Base-by-base conservation (phyloP, 2,888 invertebrate species). In the Glaucopsyche alexis region DNA sequence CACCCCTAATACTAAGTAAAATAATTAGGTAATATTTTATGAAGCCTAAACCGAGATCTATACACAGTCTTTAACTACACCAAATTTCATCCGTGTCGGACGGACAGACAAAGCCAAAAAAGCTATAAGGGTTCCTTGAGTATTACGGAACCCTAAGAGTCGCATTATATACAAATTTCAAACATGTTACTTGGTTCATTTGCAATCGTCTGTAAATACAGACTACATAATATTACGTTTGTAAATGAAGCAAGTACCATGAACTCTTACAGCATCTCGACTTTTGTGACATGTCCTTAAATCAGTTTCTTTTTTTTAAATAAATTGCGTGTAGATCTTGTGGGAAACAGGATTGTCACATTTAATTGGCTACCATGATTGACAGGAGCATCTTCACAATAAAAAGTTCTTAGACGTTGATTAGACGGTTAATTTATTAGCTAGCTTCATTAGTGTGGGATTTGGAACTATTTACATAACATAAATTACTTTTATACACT, bases 331-430 rank as follows among this genome's bases (percentile, higher is more conserved):
- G 69, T 47, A 29, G 11, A 49, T 67, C 69, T 49, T 69, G 47
- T 69, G 69, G 69, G 69, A 69, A 19, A 47, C 69, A 29, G 69
- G 69, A 49, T 49, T 47, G 69, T 49, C 69, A 69, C 47, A 4
- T 69, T 69, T 69, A 69, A 69, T 69, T 69, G 69, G 69, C 69
- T 42, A 13, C 49, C 47, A 69, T 69, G 69, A 69, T 49, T 69
- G 69, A 69, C 69, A 49, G 67, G 47, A 19, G 69, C 69, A n/a
- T 66, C 83, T 85, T 85, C 84, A 49, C 69, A 69, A 69, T 69
- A 69, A 69, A 47, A 69, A 69, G 69, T 69, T 69, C 47, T 6
- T 47, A 16, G 67, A 42, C 74, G 66, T 72, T 74, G 74, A 74
- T 75, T 74, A 71, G 60, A 29, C 14, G 45, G n/a, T 38, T 74